Conservation (phyloP, 2,113 vertebrate genomes). For the Charina bottae region DNA sequence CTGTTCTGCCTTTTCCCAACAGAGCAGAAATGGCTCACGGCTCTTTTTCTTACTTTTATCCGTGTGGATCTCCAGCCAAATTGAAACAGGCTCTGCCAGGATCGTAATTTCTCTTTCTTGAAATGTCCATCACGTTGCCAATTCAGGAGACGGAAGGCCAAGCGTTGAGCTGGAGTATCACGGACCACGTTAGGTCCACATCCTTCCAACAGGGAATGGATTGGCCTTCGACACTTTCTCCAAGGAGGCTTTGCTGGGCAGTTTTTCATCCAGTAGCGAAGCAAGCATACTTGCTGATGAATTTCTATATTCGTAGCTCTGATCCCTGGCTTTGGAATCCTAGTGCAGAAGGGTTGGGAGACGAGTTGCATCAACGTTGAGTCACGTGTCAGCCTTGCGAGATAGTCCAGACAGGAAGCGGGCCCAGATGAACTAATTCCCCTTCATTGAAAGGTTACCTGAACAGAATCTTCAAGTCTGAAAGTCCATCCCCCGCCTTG, state of each 20-base stretch:
- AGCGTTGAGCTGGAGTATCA: not conserved
- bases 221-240: not conserved
- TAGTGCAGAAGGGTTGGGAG: no score
- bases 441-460: no score
- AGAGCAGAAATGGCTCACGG: constrained; percentile 16
- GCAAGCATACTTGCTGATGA: not conserved
- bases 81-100: no score
- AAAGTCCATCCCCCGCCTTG: no score
- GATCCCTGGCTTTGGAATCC: no score
- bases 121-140: not conserved
- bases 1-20: not conserved
- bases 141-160: not conserved
- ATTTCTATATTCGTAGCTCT: no score
- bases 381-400: no score
- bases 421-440: no score
- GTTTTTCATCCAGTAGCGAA: no score
- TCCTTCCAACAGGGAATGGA: not conserved
- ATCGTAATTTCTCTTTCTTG: not conserved
- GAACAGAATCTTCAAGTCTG: no score
- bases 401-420: no score
- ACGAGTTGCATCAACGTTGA: no score
- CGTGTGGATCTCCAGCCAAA: not conserved
- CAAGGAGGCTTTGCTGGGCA: not conserved
- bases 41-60: constrained; percentile 38
- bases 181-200: not conserved